Conservation (phyloP, 2,888 invertebrate genomes). For the Drosophila subquinaria region DNA sequence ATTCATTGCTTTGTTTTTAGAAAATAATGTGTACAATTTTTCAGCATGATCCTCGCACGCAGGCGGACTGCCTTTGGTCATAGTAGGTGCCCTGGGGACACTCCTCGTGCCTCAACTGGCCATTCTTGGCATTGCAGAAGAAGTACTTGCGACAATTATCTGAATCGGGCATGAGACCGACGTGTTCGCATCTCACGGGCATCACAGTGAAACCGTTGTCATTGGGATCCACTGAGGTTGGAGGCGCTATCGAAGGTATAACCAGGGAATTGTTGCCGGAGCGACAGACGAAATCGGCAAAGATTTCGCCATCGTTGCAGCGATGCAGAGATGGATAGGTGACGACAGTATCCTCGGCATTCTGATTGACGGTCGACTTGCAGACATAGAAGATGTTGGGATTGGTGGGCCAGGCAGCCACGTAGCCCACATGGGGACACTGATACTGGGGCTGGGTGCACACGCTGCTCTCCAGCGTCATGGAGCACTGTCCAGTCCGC, state of each 20-base stretch:
- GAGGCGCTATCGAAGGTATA: constrained; percentile 20
- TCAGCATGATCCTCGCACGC: constrained; percentile 78
- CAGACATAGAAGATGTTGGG: constrained; percentile 85
- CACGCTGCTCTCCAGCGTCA: constrained; percentile 71
- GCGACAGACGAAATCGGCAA: constrained; percentile 77
- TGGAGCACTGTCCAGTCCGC: constrained; percentile 82
- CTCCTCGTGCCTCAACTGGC: constrained; percentile 67
- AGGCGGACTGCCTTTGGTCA: constrained; percentile 70
- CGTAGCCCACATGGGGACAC: constrained; percentile 82
- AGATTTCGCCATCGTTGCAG: constrained; percentile 83
- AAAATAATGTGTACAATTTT: no score
- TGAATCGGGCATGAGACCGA: constrained; percentile 77
- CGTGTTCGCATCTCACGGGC: constrained; percentile 55
- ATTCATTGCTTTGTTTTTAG: no score
- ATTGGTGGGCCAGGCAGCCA: constrained; percentile 83
- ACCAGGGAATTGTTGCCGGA: neutral
- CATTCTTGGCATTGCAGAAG: constrained; percentile 80
- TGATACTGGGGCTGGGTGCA: constrained; percentile 81
- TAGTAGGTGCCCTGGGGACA: constrained; percentile 82
- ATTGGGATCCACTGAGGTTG: constrained; percentile 37
- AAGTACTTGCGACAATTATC: constrained; percentile 82
- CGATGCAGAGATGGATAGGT: constrained; percentile 85
- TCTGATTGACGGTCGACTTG: constrained; percentile 83
- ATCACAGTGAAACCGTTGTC: constrained; percentile 49
- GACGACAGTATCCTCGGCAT: constrained; percentile 75